These are phyloP conservation scores for Eurois occulta DNA, from an alignment of 2,888 invertebrate species.

Conservation along the genomic window DNA sequence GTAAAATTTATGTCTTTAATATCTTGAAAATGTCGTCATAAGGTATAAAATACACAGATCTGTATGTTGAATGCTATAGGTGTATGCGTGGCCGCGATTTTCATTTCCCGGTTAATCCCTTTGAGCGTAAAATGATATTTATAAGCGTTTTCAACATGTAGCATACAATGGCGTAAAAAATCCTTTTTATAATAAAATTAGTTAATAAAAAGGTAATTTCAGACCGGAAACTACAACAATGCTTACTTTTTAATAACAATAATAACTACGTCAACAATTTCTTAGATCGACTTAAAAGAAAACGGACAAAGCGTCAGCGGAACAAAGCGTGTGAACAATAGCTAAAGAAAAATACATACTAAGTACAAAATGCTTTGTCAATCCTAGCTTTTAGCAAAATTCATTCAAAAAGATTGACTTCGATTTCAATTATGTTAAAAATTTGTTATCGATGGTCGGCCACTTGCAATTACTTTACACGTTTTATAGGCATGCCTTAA, in stretches of 20 bases:
- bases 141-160: conserved; percentile 15
- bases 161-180: conserved; percentile 2
- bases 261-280: conserved; percentile 72
- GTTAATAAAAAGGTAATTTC: conserved; percentile 38
- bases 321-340: conserved; percentile 77
- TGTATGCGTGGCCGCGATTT: conserved; percentile 33
- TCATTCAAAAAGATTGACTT: conserved; percentile 63
- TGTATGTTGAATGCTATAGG: conserved; percentile 39
- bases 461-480: conserved; percentile 42
- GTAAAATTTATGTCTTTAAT: conserved; percentile 66
- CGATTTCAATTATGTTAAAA: conserved; percentile 54
- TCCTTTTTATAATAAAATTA: conserved; percentile 24
- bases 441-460: conserved; percentile 37
- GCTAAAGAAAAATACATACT: conserved; percentile 72
- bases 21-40: conserved; percentile 52
- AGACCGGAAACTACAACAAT: conserved; percentile 54
- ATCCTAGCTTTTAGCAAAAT: conserved; percentile 68
- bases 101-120: conserved; percentile 54
- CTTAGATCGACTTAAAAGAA: conserved; percentile 74
- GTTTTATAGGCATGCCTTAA: conserved; percentile 9
- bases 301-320: conserved; percentile 73
- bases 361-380: conserved; percentile 70
- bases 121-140: conserved; percentile 42
- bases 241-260: conserved; percentile 67
- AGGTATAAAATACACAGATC: conserved; percentile 53